These are phyloP conservation scores for Thelaira solivaga DNA, from an alignment of 2,888 invertebrate species.

Conservation along the genomic window DNA sequence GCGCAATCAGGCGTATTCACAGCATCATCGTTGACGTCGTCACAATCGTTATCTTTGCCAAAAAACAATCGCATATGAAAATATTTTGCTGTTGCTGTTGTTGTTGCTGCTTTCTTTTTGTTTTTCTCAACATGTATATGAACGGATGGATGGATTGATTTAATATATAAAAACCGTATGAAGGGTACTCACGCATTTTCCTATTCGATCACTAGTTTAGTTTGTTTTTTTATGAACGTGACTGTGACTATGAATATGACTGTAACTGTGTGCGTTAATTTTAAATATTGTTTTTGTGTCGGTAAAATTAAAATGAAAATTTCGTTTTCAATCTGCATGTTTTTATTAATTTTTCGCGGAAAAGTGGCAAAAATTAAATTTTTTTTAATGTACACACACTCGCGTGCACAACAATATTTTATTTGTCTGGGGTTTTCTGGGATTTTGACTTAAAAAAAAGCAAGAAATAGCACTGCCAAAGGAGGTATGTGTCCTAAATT, in stretches of 20 bases:
- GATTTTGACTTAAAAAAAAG: no score
- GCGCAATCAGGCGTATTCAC: neutral
- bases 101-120: conserved; percentile 1
- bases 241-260: neutral
- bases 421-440: conserved; percentile 1
- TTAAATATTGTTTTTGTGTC: conserved; percentile 36
- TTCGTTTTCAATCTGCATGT: conserved; percentile 20
- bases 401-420: conserved; percentile 5
- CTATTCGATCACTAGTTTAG: conserved; percentile 49
- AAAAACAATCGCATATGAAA: conserved; percentile 71
- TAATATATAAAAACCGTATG: conserved; percentile 18
- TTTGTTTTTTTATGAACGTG: conserved; percentile 1
- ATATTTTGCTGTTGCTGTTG: conserved; percentile 18
- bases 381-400: neutral
- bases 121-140: neutral
- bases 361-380: conserved; percentile 53
- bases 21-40: conserved; percentile 66
- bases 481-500: no score
- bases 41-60: conserved; percentile 70
- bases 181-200: conserved; percentile 54
- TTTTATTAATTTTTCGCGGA: conserved; percentile 49
- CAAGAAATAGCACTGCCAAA: no score
- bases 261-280: neutral
- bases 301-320: conserved; percentile 29
- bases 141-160: conserved; percentile 17